These are phyloP conservation scores for Pristionchus exspectatus DNA, from an alignment of 2,888 invertebrate genomes.

Conservation along the genomic window DNA sequence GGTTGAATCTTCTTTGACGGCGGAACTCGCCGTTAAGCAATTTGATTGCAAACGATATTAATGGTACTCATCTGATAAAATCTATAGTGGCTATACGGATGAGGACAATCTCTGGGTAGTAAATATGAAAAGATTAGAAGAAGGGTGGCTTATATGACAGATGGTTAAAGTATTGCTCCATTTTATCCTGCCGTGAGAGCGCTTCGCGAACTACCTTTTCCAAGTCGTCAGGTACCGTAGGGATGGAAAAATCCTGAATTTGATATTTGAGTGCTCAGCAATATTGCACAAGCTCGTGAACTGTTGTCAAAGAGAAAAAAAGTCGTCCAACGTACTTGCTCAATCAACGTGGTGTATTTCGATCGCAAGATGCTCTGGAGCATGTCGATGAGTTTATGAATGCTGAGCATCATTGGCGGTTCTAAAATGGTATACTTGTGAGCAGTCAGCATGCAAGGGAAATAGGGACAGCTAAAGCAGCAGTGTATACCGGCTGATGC, in stretches of 20 bases:
- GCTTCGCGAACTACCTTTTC: neutral
- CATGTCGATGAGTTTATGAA: neutral
- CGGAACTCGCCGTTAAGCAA: constrained; percentile 56
- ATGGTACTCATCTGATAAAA: constrained; percentile 2
- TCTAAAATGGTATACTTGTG: neutral
- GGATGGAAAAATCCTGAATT: neutral
- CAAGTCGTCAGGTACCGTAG: neutral
- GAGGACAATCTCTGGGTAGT: too few species aligned
- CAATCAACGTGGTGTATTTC: neutral
- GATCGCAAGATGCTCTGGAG: neutral
- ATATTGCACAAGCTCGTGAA: too few species aligned
- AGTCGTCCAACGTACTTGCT: neutral
- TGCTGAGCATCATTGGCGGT: neutral
- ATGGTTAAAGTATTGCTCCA: neutral
- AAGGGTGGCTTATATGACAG: neutral
- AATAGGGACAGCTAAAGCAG: too few species aligned
- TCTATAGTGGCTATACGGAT: neutral
- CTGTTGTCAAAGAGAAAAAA: too few species aligned
- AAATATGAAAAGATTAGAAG: neutral
- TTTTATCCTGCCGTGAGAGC: neutral
- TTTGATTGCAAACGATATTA: neutral
- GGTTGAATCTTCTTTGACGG: constrained; percentile 59
- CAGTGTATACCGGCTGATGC: neutral
- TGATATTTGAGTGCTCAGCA: too few species aligned
- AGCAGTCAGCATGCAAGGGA: neutral